These are phyloP conservation scores for Glyptemys insculpta DNA, from an alignment of 2,797 vertebrate species.

Conservation along the genomic window DNA sequence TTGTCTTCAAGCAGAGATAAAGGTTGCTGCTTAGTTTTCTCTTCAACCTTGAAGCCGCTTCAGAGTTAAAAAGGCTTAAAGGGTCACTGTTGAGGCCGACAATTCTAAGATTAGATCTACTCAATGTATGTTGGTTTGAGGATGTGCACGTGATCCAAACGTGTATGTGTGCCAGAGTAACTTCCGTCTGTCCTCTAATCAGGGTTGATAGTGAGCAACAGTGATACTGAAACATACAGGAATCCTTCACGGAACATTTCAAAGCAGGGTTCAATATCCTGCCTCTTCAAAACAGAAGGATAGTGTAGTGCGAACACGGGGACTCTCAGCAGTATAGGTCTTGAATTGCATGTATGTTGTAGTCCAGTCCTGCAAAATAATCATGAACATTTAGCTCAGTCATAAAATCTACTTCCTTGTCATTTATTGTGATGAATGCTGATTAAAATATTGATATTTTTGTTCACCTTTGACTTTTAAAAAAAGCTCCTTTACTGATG, in stretches of 20 bases:
- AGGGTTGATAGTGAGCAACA: not conserved
- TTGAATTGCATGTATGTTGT: not conserved
- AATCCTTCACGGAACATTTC: not conserved
- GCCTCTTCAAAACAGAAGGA: not conserved
- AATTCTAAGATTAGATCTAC: constrained; percentile 28
- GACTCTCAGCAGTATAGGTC: not conserved
- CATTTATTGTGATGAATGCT: not conserved
- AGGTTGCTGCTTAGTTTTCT: not conserved
- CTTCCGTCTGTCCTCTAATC: not conserved
- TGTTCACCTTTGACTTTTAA: not conserved
- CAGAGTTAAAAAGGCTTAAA: not conserved
- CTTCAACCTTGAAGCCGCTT: not conserved
- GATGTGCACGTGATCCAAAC: not conserved
- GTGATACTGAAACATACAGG: not conserved
- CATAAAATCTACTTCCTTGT: not conserved
- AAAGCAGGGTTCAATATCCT: not conserved
- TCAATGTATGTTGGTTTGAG: constrained; percentile 31
- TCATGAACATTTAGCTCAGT: not conserved
- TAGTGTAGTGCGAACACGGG: not conserved
- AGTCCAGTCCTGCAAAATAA: not conserved
- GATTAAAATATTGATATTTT: not conserved
- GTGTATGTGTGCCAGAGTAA: fast-evolving
- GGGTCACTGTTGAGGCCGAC: not conserved
- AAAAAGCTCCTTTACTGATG: not conserved
- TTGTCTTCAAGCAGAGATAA: not conserved